These are phyloP conservation scores for Colletes collaris DNA, from an alignment of 2,888 invertebrate species.

Conservation along the genomic window DNA sequence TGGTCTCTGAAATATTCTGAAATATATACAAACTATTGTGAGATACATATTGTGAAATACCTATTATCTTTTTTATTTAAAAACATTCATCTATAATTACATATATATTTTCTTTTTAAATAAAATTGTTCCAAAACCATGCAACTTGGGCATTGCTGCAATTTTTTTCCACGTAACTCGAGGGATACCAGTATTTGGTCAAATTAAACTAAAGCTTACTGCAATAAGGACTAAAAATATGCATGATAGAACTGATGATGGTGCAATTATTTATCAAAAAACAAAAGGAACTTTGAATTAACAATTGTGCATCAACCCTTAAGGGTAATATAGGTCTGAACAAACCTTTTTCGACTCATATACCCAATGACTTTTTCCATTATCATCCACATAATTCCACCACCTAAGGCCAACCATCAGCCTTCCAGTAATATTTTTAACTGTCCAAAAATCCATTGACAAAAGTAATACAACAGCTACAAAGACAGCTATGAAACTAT, in stretches of 20 bases:
- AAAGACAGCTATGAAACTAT: slow-evolving; percentile 98
- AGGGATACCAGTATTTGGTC: background rate
- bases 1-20: no score
- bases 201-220: slow-evolving; percentile 6
- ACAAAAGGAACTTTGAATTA: background rate
- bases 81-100: no score
- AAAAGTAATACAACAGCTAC: slow-evolving; percentile 94
- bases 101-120: no score
- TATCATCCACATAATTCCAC: slow-evolving; percentile 99
- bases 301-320: background rate
- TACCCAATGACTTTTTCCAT: slow-evolving; percentile 98
- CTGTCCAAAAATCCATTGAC: slow-evolving; percentile 99
- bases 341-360: slow-evolving; percentile 96
- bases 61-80: no score
- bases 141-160: no score
- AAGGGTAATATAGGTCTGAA: slow-evolving; percentile 9
- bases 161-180: no score
- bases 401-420: slow-evolving; percentile 97
- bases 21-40: no score
- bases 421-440: slow-evolving; percentile 98
- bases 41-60: no score
- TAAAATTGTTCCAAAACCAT: no score
- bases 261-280: background rate
- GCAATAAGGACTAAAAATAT: slow-evolving; percentile 7
- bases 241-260: background rate